Evolutionary conservation across 2,797 vertebrate species (phyloP).

Genomic region (Mormyrops boulengeri): DNA sequence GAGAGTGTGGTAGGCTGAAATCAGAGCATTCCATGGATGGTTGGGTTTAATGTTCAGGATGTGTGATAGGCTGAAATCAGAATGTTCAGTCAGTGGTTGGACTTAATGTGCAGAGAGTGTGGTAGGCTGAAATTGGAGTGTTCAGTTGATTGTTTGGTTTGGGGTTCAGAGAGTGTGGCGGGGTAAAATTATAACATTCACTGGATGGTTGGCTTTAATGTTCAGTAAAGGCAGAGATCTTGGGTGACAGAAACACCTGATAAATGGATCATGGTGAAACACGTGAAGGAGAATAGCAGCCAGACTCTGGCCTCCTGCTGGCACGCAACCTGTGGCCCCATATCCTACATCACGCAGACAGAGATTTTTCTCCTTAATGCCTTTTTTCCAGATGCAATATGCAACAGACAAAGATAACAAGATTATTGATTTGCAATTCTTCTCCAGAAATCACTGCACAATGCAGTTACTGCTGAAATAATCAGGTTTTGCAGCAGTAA

Average conservation of each 20-base stretch:
- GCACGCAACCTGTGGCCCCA: not conserved
- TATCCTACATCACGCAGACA: constrained; percentile 14
- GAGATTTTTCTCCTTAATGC: constrained; percentile 32
- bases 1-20: not conserved
- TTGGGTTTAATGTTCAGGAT: constrained; percentile 22
- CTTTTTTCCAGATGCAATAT: constrained; percentile 29
- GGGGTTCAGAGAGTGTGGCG: not conserved
- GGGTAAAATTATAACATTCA: not conserved
- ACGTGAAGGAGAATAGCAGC: not conserved
- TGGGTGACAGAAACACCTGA: not conserved
- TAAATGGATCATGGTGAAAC: not conserved
- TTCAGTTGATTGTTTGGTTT: not conserved
- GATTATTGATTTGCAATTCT: constrained; percentile 24
- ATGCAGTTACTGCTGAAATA: constrained; percentile 23
- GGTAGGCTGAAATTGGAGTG: not conserved
- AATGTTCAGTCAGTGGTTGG: not conserved
- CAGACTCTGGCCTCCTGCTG: not conserved
- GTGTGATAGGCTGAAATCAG: constrained; percentile 27
- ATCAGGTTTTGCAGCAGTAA: not conserved
- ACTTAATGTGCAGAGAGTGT: not conserved
- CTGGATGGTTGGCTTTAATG: not conserved
- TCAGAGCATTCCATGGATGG: not conserved
- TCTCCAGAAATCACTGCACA: constrained; percentile 22
- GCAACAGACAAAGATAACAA: constrained; percentile 30
- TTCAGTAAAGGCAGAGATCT: not conserved